Conservation (phyloP, 2,113 vertebrate species). For the Helogale parvula region DNA sequence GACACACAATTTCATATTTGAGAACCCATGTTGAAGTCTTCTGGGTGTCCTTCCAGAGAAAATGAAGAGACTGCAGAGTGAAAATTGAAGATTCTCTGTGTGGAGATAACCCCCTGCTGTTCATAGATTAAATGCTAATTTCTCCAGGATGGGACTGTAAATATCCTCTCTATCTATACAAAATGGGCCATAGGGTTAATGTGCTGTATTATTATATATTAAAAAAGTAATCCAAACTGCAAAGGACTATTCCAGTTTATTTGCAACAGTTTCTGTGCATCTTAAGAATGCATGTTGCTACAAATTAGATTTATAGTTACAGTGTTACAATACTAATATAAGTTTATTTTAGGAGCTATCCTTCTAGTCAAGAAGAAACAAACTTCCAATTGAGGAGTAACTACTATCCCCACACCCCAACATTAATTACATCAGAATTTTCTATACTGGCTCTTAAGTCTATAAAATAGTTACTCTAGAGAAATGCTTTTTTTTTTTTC, state of each 20-base stretch:
- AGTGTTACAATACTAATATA: background rate
- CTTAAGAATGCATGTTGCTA: conserved; percentile 38
- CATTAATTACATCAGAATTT: background rate
- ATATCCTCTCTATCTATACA: conserved; percentile 45
- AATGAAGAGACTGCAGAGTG: conserved; percentile 51
- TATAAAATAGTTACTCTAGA: background rate
- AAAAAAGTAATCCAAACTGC: conserved; percentile 34
- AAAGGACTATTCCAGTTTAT: conserved; percentile 46
- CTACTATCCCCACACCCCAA: background rate
- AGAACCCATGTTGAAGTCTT: conserved; percentile 35
- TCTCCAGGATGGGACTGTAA: conserved; percentile 21
- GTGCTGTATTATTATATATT: conserved; percentile 15
- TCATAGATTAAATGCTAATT: conserved; percentile 78
- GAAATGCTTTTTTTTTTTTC: background rate
- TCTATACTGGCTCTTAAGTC: background rate
- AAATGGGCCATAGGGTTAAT: conserved; percentile 61
- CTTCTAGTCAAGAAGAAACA: background rate
- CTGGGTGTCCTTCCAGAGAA: conserved; percentile 62
- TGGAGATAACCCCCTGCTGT: conserved; percentile 23
- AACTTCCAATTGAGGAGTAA: background rate
- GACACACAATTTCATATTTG: conserved; percentile 38
- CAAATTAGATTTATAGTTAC: conserved; percentile 33
- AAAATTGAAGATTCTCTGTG: conserved; percentile 69
- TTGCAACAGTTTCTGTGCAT: conserved; percentile 26
- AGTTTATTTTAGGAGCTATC: conserved; percentile 31